A percentile compares a stretch with the other conserved stretches of the same genome.
Evolutionary conservation across 2,797 vertebrate genomes (phyloP).

Genomic region (Coregonus sp.): DNA sequence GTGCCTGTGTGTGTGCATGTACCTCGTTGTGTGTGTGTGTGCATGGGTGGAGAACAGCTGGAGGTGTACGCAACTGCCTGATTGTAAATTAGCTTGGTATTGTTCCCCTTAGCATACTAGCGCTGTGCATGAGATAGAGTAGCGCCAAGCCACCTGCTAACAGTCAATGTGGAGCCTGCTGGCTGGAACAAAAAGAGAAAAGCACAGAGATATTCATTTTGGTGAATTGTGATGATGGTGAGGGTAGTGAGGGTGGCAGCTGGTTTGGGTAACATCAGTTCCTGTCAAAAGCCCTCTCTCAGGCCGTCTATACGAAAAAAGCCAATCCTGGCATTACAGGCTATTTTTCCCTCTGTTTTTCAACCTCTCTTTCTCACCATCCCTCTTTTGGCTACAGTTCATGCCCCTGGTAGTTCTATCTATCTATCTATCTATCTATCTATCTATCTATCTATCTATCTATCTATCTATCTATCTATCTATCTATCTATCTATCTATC

Average conservation of each 20-base stretch:
- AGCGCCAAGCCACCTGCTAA: slow-evolving; percentile 48
- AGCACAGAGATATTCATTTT: slow-evolving; percentile 16
- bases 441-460: too few relatives aligned
- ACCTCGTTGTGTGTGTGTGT: neutral
- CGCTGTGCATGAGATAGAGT: slow-evolving; percentile 40
- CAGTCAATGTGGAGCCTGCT: slow-evolving; percentile 55
- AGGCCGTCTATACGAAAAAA: neutral
- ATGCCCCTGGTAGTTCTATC: slow-evolving; percentile 10
- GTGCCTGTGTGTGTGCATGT: slow-evolving; percentile 32
- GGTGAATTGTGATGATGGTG: neutral
- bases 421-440: neutral
- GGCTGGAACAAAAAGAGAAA: slow-evolving; percentile 50
- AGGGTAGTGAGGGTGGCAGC: neutral
- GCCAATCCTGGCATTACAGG: neutral
- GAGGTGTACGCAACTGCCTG: slow-evolving; percentile 75
- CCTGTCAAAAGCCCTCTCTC: slow-evolving; percentile 17
- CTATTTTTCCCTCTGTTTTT: neutral
- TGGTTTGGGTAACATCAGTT: slow-evolving; percentile 30
- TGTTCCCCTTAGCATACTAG: slow-evolving; percentile 48
- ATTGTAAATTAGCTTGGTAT: slow-evolving; percentile 76
- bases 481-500: too few relatives aligned
- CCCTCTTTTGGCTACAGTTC: neutral
- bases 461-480: too few relatives aligned
- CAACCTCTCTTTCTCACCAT: neutral
- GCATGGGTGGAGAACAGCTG: slow-evolving; percentile 58